These are phyloP conservation scores for Notolepis coatsorum DNA, from an alignment of 2,797 vertebrate genomes.

Conservation along the genomic window DNA sequence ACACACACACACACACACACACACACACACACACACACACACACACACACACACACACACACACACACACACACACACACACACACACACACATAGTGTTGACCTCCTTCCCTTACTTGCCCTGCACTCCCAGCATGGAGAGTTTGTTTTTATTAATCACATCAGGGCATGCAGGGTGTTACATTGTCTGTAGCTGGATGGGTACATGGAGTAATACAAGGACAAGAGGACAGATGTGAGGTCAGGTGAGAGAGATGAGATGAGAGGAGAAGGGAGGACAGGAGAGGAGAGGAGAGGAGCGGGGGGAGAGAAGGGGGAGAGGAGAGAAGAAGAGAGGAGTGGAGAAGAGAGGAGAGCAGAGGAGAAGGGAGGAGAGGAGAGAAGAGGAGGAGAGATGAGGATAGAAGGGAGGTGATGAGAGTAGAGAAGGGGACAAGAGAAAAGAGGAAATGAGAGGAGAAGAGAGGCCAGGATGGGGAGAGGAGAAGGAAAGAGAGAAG, in stretches of 20 bases:
- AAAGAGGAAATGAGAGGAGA: background rate
- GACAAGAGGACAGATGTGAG: too few species aligned
- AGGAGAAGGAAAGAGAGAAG: background rate
- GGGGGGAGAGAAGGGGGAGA: too few species aligned
- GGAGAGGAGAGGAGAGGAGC: background rate
- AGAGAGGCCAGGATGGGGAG: background rate
- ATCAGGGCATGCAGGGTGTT: conserved; percentile 31
- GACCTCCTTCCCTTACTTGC: conserved; percentile 8
- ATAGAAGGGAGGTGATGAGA: background rate
- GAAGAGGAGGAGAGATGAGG: too few species aligned
- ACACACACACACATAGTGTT: background rate
- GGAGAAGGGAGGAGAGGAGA: too few species aligned
- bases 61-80: background rate
- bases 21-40: background rate
- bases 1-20: background rate
- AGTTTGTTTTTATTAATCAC: conserved; percentile 32
- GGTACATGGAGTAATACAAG: background rate
- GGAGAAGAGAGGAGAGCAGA: too few species aligned
- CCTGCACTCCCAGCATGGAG: background rate
- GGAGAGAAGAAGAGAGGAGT: too few species aligned
- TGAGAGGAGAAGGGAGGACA: background rate
- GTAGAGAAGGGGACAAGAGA: background rate
- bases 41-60: background rate
- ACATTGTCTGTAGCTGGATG: conserved; percentile 16
- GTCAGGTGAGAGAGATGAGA: conserved; percentile 12